Conservation (phyloP, 2,113 vertebrate species). For the Jaculus jaculus region DNA sequence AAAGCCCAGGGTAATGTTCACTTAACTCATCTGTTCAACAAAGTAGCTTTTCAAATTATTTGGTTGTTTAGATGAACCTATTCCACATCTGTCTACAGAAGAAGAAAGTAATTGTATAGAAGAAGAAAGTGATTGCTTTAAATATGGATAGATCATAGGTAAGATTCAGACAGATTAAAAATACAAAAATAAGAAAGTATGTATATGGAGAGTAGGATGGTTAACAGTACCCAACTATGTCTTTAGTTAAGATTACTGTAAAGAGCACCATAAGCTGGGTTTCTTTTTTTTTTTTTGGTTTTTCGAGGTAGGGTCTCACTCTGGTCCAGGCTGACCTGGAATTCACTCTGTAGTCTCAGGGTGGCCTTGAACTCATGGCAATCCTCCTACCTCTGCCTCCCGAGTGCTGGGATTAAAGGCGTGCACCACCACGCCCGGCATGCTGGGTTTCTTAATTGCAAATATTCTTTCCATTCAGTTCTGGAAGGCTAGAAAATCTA, state of each 20-base stretch:
- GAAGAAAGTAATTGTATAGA: neutral
- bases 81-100: neutral
- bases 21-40: slow-evolving; percentile 6
- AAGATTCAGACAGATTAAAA: neutral
- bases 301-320: no score
- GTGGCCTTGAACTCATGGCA: no score
- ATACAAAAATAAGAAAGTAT: neutral
- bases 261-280: neutral
- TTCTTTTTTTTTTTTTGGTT: no score
- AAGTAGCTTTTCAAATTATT: neutral
- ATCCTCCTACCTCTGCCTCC: no score
- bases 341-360: no score
- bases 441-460: no score
- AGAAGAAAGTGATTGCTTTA: neutral
- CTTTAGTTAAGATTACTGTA: neutral
- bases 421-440: no score
- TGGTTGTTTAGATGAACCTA: no score
- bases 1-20: neutral
- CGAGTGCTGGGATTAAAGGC: no score
- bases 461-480: neutral
- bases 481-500: neutral
- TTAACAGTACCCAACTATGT: neutral
- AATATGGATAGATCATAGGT: neutral
- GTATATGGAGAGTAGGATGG: neutral
- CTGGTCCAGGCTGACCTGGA: no score